Conservation (phyloP, 2,797 vertebrate species). For the Myotis myotis region DNA sequence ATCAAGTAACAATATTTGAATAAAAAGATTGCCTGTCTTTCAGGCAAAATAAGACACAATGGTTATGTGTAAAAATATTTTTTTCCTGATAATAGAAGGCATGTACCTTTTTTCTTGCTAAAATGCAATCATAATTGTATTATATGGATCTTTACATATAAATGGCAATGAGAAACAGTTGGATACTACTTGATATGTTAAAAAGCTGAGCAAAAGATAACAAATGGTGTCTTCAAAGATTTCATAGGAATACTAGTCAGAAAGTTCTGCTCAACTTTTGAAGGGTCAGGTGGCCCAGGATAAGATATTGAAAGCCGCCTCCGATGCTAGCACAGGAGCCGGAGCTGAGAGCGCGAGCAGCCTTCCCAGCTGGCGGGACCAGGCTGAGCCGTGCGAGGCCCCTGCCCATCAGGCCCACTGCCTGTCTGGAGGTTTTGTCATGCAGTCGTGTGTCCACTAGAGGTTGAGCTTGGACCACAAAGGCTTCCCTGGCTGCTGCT, state of each 20-base stretch:
- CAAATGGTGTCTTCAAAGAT: background rate
- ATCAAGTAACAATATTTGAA: background rate
- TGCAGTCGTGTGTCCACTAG: constrained; percentile 66
- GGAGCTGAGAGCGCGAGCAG: background rate
- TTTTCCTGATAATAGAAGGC: background rate
- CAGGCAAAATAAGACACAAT: background rate
- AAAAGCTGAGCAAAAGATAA: background rate
- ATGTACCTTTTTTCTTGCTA: background rate
- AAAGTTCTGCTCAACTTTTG: background rate
- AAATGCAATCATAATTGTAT: background rate
- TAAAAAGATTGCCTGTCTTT: background rate
- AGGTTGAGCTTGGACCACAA: constrained; percentile 71
- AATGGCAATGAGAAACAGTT: background rate
- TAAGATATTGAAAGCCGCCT: background rate
- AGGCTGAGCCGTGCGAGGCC: rapidly evolving
- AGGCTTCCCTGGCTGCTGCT: background rate
- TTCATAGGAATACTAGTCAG: background rate
- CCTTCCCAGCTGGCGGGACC: background rate
- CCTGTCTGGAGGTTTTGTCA: constrained; percentile 56
- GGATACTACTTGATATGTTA: background rate
- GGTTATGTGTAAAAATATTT: background rate
- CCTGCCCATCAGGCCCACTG: background rate
- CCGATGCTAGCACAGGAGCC: background rate
- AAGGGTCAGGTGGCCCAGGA: background rate
- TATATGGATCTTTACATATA: background rate